Percentiles rank a stretch among this genome's conserved stretches.
Evolutionary conservation across 2,113 vertebrate genomes (phyloP).

Genomic region (Elachura formosa): DNA sequence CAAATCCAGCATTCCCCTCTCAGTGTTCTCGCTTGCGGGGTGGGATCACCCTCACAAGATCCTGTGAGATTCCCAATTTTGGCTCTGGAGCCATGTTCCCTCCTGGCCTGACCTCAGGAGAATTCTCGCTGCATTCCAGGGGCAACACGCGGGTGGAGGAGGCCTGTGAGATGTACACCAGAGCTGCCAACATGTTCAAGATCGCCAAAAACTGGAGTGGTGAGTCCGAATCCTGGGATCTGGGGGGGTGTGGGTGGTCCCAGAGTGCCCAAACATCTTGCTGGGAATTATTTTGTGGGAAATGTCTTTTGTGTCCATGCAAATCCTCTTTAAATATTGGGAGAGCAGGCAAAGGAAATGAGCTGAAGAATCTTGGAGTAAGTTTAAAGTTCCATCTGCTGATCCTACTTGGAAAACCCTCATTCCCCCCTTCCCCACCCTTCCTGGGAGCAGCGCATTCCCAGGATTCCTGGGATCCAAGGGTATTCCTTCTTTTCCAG

Average conservation of each 20-base stretch:
- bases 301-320: neutral
- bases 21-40: neutral
- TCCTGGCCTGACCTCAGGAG: fast-evolving
- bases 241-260: fast-evolving
- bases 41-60: neutral
- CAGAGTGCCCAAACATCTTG: fast-evolving
- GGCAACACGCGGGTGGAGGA: slow-evolving; percentile 94
- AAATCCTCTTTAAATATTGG: neutral
- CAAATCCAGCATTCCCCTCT: neutral
- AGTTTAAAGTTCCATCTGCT: neutral
- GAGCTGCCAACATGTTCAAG: slow-evolving; percentile 99
- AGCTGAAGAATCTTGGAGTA: neutral
- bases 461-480: fast-evolving
- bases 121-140: slow-evolving; percentile 61
- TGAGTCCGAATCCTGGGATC: slow-evolving; percentile 53
- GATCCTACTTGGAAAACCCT: neutral
- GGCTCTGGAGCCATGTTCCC: fast-evolving
- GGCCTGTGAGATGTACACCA: slow-evolving; percentile 97
- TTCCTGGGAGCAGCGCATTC: fast-evolving
- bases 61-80: fast-evolving
- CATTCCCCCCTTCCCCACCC: neutral
- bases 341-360: neutral
- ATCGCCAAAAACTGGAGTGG: slow-evolving; percentile 98
- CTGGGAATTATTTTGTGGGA: neutral
- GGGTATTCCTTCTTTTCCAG: slow-evolving; percentile 62